These are phyloP conservation scores for Plectrocnemia conspersa DNA, from an alignment of 1,140 invertebrate species.

Conservation along the genomic window DNA sequence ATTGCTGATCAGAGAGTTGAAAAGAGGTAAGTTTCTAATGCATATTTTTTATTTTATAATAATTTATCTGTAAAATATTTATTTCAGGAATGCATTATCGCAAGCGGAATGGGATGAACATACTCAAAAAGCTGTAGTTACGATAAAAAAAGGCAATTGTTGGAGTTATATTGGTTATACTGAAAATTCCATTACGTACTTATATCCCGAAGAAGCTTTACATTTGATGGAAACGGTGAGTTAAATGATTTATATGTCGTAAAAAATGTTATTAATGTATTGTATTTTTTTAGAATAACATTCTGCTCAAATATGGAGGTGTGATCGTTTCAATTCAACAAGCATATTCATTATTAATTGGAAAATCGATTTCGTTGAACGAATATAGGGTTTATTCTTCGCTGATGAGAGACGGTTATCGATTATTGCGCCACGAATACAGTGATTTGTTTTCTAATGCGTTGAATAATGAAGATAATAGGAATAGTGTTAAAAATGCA, in stretches of 20 bases:
- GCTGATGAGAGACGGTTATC: constrained; percentile 55
- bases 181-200: constrained; percentile 47
- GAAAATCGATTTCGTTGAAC: constrained; percentile 45
- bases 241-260: constrained; percentile 19
- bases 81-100: constrained; percentile 49
- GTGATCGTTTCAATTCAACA: constrained; percentile 58
- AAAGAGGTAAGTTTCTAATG: constrained; percentile 44
- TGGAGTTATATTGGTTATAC: constrained; percentile 56
- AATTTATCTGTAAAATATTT: constrained; percentile 1
- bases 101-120: constrained; percentile 56
- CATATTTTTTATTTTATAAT: constrained; percentile 12
- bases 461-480: not conserved
- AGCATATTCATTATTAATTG: constrained; percentile 55
- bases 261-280: constrained; percentile 21
- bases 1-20: constrained; percentile 56
- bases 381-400: constrained; percentile 61
- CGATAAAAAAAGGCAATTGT: constrained; percentile 52
- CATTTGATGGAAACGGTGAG: constrained; percentile 61
- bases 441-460: constrained; percentile 8
- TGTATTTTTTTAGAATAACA: constrained; percentile 51
- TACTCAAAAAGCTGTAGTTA: constrained; percentile 55
- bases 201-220: constrained; percentile 59
- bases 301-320: constrained; percentile 53
- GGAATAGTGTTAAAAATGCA: not conserved
- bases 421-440: constrained; percentile 40